phyloP scores from a whole-genome alignment of 2,888 invertebrate species.

The Archips crataeganus region DNA sequence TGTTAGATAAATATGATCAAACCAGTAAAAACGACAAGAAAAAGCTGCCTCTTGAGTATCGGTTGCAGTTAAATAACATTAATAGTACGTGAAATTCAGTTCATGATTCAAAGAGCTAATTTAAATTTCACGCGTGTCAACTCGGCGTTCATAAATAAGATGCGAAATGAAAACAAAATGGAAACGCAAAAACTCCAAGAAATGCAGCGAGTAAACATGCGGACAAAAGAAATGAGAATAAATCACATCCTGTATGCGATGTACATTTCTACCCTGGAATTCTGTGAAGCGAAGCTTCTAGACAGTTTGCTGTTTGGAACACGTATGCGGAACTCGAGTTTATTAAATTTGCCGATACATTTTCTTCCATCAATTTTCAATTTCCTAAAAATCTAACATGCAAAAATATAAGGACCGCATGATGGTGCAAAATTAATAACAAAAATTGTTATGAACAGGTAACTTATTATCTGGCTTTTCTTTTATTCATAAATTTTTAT shows the following conservation, averaged over 20 bases:
- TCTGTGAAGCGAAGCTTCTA: background rate
- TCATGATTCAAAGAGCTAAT: background rate
- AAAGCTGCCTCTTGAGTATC: background rate
- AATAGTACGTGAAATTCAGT: background rate
- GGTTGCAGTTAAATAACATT: background rate
- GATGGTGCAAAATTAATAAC: background rate
- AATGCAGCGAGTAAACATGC: slow-evolving; percentile 10
- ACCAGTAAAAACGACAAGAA: too few species aligned
- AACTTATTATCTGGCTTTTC: background rate
- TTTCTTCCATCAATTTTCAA: slow-evolving; percentile 7
- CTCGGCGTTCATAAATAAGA: background rate
- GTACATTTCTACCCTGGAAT: background rate
- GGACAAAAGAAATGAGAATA: background rate
- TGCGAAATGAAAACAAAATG: background rate
- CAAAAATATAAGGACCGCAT: background rate
- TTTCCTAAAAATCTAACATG: background rate
- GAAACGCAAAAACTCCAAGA: background rate
- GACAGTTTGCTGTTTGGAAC: slow-evolving; percentile 12
- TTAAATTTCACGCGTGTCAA: background rate
- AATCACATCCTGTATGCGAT: slow-evolving; percentile 2
- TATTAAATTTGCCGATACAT: slow-evolving; percentile 19
- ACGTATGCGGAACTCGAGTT: slow-evolving; percentile 15
- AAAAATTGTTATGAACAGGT: background rate
- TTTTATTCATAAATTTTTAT: background rate
- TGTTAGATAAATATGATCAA: too few species aligned